Evolutionary conservation across 1,140 invertebrate species (phyloP), one percentile per base, ranked within the genome.

Genomic region (Archegozetes longisetosus): DNA sequence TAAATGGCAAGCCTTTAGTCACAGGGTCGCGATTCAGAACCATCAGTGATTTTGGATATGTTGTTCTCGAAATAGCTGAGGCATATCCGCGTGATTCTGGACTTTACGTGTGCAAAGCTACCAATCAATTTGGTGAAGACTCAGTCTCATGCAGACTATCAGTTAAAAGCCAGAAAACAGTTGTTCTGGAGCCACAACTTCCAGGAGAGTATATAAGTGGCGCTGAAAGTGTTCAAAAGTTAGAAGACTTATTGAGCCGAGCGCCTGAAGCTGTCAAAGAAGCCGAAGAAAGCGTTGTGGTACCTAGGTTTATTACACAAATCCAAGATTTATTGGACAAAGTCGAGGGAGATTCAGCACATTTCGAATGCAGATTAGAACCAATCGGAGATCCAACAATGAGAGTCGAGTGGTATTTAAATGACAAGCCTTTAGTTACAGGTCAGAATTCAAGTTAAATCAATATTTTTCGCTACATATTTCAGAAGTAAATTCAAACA

Each of bases 351-450:
- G 80, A 85, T 64, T 84, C 82, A 32, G 87, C 89, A 61, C 93
- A 97, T 75, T 79, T 98, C 68, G 92, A 98, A 75, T 91, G 90
- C 20, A 92, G 88, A 3, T 73, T 98, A 3, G 88, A 89, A 9
- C 92, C 91, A 0, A 87, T 92, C 0, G 93, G 91, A 70, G 92
- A 97, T 74, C 86, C 88, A 3, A 90, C 87, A 0, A 89, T 96
- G 86, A 81, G 84, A 60, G 87, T 97, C 23, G 90, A 95, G 75
- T 96, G 92, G 92, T 93, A 80, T 71, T 84, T 86, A 69, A 90
- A 96, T 74, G 91, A 90, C 56, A 79, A 80, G 66, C 88, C 90
- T 1, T 82, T 96, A 65, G 83, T 84, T 66, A 25, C 58, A 68
- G 80, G 79, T 53, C 55, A 57, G n/a, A n/a, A n/a, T n/a, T n/a